phyloP scores from a whole-genome alignment of 2,888 invertebrate genomes.

The Dryocosmus kuriphilus region DNA sequence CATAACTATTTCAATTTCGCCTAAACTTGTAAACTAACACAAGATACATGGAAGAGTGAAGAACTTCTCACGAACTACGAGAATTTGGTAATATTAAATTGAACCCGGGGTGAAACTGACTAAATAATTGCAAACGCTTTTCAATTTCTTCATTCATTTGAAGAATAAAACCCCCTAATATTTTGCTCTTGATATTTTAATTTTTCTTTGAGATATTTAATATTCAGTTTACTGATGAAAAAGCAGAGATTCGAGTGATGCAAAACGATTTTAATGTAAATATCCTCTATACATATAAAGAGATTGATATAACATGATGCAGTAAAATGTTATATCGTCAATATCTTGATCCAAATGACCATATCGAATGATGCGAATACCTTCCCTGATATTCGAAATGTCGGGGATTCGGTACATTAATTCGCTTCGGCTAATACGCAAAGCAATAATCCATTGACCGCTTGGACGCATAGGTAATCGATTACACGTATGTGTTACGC shows the following conservation, averaged over 20 bases:
- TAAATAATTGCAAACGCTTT: too few relatives aligned
- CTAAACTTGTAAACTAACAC: too few relatives aligned
- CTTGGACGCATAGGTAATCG: constrained; percentile 37
- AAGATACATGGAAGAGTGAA: too few relatives aligned
- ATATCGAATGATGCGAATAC: background rate
- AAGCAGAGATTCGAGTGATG: background rate
- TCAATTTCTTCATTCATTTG: too few relatives aligned
- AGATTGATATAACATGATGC: background rate
- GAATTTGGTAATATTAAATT: too few relatives aligned
- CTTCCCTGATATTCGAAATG: background rate
- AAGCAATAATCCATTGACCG: constrained; percentile 23
- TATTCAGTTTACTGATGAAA: background rate
- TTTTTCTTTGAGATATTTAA: background rate
- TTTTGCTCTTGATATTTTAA: too few relatives aligned
- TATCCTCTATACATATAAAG: background rate
- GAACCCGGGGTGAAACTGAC: too few relatives aligned
- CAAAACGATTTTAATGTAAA: too few relatives aligned
- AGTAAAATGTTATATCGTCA: constrained; percentile 8
- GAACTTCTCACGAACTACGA: too few relatives aligned
- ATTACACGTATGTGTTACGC: constrained; percentile 13
- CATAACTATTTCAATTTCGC: too few relatives aligned
- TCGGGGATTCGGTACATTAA: constrained; percentile 27
- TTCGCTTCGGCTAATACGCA: constrained; percentile 43
- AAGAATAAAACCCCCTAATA: too few relatives aligned
- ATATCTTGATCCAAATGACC: background rate